These are phyloP conservation scores for Nowickia ferox DNA, from an alignment of 2,888 invertebrate species.

Conservation along the genomic window DNA sequence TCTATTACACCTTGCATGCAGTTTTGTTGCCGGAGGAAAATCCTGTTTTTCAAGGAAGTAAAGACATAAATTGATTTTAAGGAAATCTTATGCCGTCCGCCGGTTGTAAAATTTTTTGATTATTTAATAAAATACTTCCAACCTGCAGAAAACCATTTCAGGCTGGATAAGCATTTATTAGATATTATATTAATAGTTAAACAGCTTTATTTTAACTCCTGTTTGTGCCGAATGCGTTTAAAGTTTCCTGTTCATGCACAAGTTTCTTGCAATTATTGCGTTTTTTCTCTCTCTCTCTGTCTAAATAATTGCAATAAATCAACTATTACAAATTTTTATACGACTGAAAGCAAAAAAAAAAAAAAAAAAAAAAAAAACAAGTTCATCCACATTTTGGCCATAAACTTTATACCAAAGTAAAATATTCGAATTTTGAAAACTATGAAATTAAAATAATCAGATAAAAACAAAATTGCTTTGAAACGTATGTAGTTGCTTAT, in stretches of 20 bases:
- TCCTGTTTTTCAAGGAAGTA: slow-evolving; percentile 28
- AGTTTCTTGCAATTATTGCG: neutral
- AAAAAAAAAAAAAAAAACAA: slow-evolving; percentile 56
- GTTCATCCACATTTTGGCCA: slow-evolving; percentile 70
- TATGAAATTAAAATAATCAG: slow-evolving; percentile 1
- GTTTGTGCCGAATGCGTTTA: neutral
- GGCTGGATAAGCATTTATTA: neutral
- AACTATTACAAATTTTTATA: slow-evolving; percentile 16
- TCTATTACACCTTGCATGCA: neutral
- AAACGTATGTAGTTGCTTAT: slow-evolving; percentile 3
- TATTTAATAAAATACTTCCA: neutral
- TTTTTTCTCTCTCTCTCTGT: neutral
- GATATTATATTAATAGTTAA: slow-evolving; percentile 1
- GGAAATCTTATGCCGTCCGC: slow-evolving; percentile 25
- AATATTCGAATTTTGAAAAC: slow-evolving; percentile 35
- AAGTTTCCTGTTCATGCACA: slow-evolving; percentile 26
- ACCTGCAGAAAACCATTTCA: slow-evolving; percentile 23
- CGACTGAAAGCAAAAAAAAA: neutral
- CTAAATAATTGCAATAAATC: slow-evolving; percentile 32
- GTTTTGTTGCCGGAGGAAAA: neutral
- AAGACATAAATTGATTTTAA: slow-evolving; percentile 20
- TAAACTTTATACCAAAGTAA: slow-evolving; percentile 57
- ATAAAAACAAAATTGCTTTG: slow-evolving; percentile 20
- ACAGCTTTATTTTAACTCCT: slow-evolving; percentile 31
- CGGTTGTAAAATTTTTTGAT: slow-evolving; percentile 2